Percentiles rank a stretch among this genome's conserved stretches.
Evolutionary conservation across 2,113 vertebrate genomes (phyloP).

Genomic region (Rhombomys opimus): DNA sequence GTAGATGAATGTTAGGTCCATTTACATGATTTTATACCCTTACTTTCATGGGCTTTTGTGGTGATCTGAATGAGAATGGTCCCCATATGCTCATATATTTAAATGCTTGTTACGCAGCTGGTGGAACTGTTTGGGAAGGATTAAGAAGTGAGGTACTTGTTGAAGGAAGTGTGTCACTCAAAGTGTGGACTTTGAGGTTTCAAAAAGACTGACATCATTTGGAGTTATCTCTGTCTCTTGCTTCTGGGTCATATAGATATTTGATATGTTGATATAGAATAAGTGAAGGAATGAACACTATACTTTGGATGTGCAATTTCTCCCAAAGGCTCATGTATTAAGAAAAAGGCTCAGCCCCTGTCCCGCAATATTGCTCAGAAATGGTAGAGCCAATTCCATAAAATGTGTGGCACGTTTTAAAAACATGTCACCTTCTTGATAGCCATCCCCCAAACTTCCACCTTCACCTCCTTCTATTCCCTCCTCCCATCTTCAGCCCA

Average conservation of each 20-base stretch:
- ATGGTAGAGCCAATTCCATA: not conserved
- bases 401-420: not conserved
- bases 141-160: not conserved
- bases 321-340: not conserved
- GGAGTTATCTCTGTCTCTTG: not conserved
- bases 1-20: not conserved
- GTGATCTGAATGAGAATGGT: not conserved
- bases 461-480: too few relatives aligned
- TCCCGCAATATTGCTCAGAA: not conserved
- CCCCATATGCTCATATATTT: not conserved
- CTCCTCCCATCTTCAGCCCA: not conserved
- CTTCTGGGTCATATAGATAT: not conserved
- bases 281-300: not conserved
- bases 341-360: not conserved
- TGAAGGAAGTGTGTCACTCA: not conserved
- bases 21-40: not conserved
- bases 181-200: not conserved
- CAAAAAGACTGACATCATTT: not conserved
- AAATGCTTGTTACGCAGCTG: not conserved
- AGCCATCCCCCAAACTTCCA: not conserved
- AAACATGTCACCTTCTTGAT: not conserved
- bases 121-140: not conserved
- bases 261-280: not conserved
- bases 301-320: not conserved
- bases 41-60: not conserved